Percentiles rank a stretch among this genome's conserved stretches.
Evolutionary conservation across 2,113 vertebrate species (phyloP).

Genomic region (Pterocles burchelli): DNA sequence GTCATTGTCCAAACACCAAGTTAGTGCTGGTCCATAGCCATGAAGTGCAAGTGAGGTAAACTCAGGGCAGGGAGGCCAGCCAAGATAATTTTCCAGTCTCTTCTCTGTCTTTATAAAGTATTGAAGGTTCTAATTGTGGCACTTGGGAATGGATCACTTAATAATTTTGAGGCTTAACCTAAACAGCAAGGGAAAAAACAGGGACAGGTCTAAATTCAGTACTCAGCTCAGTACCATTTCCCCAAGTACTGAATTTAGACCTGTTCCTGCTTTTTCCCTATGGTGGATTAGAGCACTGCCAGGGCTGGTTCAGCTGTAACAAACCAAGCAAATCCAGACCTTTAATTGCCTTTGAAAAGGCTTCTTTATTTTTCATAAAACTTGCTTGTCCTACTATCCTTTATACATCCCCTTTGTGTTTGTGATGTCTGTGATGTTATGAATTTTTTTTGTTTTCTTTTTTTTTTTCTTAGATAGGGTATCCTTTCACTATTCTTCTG

Average conservation of each 20-base stretch:
- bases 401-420: neutral
- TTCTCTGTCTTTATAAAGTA: neutral
- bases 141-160: neutral
- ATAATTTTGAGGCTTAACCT: neutral
- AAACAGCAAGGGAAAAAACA: neutral
- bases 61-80: neutral
- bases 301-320: neutral
- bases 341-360: neutral
- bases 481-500: slow-evolving; percentile 37
- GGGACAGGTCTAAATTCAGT: neutral
- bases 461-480: neutral
- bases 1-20: neutral
- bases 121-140: neutral
- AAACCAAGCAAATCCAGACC: neutral
- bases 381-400: neutral
- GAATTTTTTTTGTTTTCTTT: neutral
- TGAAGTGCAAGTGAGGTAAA: neutral
- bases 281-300: neutral
- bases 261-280: accelerated
- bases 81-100: neutral
- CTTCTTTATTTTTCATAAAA: neutral
- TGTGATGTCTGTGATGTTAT: neutral
- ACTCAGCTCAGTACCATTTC: neutral
- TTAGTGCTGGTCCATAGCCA: accelerated
- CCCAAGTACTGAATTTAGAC: neutral